phyloP scores from a whole-genome alignment of 2,113 vertebrate genomes.

The Riparia riparia region DNA sequence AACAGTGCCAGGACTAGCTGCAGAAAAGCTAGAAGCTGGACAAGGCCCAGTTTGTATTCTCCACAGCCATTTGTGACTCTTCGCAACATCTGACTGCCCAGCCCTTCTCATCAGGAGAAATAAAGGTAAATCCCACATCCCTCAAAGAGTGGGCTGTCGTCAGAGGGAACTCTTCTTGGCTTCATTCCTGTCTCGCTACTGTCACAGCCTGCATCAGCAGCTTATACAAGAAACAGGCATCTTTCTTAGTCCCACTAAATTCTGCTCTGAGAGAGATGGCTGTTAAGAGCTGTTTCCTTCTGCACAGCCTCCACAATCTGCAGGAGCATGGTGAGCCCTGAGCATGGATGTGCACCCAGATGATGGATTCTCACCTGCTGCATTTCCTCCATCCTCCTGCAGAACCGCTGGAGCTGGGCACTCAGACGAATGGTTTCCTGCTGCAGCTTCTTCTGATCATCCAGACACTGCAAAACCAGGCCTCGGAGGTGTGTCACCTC shows the following conservation, averaged over 20 bases:
- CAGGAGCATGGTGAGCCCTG: background rate
- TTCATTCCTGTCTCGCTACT: background rate
- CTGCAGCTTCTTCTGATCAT: constrained; percentile 77
- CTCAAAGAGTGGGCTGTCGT: background rate
- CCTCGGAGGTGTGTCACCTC: constrained; percentile 72
- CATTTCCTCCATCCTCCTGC: constrained; percentile 54
- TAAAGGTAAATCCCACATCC: background rate
- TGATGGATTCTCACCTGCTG: constrained; percentile 66
- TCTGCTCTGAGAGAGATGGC: background rate
- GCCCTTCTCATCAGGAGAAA: background rate
- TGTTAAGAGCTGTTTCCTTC: background rate
- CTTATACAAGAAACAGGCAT: background rate
- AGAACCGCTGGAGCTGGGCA: constrained; percentile 74
- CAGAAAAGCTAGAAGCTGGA: background rate
- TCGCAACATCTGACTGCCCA: accelerated
- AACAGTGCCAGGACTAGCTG: background rate
- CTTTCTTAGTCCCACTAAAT: background rate
- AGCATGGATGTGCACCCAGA: background rate
- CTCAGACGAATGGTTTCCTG: constrained; percentile 76
- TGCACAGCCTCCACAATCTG: background rate
- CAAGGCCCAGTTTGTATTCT: background rate
- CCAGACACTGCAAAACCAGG: constrained; percentile 77
- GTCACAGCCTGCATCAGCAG: background rate
- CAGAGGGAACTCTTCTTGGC: background rate
- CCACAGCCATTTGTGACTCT: background rate